Base-by-base conservation (phyloP, 2,888 invertebrate genomes). In the Cristatella mucedo region DNA sequence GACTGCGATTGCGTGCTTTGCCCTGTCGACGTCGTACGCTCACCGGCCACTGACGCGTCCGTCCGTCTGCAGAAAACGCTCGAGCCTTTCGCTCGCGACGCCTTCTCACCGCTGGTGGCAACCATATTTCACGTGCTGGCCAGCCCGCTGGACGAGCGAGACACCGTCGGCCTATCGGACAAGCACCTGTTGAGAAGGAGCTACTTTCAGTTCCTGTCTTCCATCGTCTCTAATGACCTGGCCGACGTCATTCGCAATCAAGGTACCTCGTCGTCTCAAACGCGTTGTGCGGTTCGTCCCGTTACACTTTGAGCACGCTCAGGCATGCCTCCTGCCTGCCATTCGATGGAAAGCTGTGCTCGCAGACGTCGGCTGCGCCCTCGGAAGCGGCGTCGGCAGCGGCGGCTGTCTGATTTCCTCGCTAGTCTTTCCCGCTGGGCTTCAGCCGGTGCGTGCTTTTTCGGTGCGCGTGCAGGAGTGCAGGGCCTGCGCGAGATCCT, bases 81-180 rank as follows among this genome's bases (percentile, higher is more conserved):
- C 19, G 56, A 63, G 13, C 70, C 70, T 13, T 71, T 71, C 53
- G 60, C 72, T 16, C 66, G 66, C 41, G 63, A 66, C 49, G 63
- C 69, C 41, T 70, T 72, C 53, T 63, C 65, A 51, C 71, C 71
- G 0, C 56, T 72, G 40, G 68, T 71, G 11, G 61, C 57, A 24
- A 63, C 66, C 15, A 68, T 72, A 40, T 69, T 67, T 51, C 51
- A 57, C 24, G 66, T 67, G 3, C 53, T 71, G 26, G 52, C 59
- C n/a, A 50, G 54, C 4, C 69, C 69, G 0, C 52, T 63, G 5
- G 69, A 70, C 44, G 62, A 61, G 19, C 61, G 66, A 31, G 71
- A 71, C 47, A 68, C 67, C 46, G 67, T 68, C 33, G 66, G 67
- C 3, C 56, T 60, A 11, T 54, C 58, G 9, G 71, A 72, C 31